Evolutionary conservation across 2,797 vertebrate species (phyloP).

Genomic region (Sarcoramphus papa): DNA sequence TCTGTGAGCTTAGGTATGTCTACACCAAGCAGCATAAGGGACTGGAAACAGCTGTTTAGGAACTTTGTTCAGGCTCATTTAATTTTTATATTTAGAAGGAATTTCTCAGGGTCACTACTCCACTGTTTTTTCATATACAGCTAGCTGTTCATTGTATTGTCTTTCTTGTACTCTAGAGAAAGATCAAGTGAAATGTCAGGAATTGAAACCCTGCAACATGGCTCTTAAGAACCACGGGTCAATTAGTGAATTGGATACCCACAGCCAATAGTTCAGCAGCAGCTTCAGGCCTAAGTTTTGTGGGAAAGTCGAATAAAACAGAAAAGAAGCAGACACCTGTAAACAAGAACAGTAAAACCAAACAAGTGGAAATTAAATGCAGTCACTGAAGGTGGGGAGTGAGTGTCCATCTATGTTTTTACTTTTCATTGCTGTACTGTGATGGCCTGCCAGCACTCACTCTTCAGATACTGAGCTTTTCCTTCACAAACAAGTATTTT

Average conservation of each 20-base stretch:
- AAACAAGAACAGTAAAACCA: neutral
- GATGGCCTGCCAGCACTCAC: neutral
- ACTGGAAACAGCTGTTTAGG: neutral
- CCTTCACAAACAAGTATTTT: neutral
- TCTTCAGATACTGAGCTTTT: neutral
- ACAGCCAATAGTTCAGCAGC: neutral
- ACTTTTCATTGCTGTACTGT: neutral
- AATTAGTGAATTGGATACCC: neutral
- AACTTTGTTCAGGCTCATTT: neutral
- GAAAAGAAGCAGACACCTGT: neutral
- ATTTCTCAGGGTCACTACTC: neutral
- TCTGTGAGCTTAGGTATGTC: neutral
- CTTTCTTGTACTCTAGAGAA: neutral
- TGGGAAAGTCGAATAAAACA: neutral
- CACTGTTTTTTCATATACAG: neutral
- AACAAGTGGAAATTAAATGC: neutral
- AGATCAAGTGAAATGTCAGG: neutral
- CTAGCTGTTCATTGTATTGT: neutral
- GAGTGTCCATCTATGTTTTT: neutral
- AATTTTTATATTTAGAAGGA: conserved; percentile 16
- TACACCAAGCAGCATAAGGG: neutral
- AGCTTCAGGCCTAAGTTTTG: neutral
- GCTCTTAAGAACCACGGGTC: neutral
- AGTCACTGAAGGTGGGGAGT: neutral
- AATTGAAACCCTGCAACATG: neutral